Evolutionary conservation across 2,797 vertebrate species (phyloP).

Genomic region (Lepilemur ruficaudatus): DNA sequence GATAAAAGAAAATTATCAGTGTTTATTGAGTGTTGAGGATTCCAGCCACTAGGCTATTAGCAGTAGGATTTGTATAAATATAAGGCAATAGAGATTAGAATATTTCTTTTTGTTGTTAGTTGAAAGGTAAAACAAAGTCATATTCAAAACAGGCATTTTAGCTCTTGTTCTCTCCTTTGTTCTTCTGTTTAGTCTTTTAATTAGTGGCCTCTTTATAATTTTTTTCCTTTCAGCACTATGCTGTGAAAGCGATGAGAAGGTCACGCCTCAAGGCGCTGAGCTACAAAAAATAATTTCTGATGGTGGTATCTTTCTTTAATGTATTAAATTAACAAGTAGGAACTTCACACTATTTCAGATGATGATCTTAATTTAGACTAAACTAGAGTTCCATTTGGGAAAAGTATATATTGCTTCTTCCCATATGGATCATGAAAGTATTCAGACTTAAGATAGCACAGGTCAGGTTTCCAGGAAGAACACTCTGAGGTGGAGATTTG

Average conservation of each 20-base stretch:
- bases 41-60: background rate
- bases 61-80: background rate
- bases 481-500: background rate
- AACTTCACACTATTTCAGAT: background rate
- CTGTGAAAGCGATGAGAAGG: background rate
- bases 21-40: constrained; percentile 36
- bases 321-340: background rate
- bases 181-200: constrained; percentile 20
- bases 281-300: background rate
- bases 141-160: background rate
- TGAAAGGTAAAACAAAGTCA: constrained; percentile 15
- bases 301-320: background rate
- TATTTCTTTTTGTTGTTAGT: constrained; percentile 3
- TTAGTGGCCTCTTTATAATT: background rate
- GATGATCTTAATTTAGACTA: background rate
- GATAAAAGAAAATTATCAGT: background rate
- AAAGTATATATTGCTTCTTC: background rate
- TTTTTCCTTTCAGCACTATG: constrained; percentile 20
- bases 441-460: background rate
- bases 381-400: background rate
- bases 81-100: background rate
- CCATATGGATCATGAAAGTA: background rate
- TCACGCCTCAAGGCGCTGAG: background rate
- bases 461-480: background rate
- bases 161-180: background rate